These are phyloP conservation scores for Tiphia femorata DNA, from an alignment of 2,888 invertebrate species.

Conservation along the genomic window DNA sequence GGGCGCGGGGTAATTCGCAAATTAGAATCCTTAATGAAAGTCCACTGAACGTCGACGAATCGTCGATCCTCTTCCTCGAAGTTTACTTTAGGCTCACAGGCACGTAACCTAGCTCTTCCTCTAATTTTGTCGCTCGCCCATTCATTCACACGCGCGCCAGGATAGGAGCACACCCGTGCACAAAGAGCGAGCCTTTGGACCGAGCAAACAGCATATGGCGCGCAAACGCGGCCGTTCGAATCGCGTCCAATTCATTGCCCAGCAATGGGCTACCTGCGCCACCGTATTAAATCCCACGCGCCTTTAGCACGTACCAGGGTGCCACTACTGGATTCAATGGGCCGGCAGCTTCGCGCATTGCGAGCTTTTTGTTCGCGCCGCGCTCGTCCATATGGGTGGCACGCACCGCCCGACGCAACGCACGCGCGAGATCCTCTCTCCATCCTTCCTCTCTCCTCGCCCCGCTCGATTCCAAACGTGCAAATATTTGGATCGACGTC, in stretches of 20 bases:
- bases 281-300: constrained; percentile 53
- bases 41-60: too few species aligned
- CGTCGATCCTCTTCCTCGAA: too few species aligned
- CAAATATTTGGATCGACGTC: constrained; percentile 4
- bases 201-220: constrained; percentile 56
- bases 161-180: constrained; percentile 27
- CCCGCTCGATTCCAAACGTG: not conserved
- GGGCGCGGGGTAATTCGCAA: too few species aligned
- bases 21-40: too few species aligned
- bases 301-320: constrained; percentile 32
- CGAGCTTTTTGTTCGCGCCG: constrained; percentile 36
- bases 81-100: too few species aligned
- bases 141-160: constrained; percentile 37
- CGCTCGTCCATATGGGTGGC: constrained; percentile 38
- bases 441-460: not conserved
- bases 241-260: constrained; percentile 51
- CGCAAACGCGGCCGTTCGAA: constrained; percentile 38
- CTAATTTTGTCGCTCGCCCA: constrained; percentile 33
- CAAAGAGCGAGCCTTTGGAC: constrained; percentile 53
- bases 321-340: constrained; percentile 46
- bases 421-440: too few species aligned
- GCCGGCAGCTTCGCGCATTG: constrained; percentile 19
- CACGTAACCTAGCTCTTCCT: not conserved
- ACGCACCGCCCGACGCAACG: not conserved
- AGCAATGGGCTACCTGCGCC: constrained; percentile 53